phyloP scores from a whole-genome alignment of 2,113 vertebrate genomes.

The Otus sunia region DNA sequence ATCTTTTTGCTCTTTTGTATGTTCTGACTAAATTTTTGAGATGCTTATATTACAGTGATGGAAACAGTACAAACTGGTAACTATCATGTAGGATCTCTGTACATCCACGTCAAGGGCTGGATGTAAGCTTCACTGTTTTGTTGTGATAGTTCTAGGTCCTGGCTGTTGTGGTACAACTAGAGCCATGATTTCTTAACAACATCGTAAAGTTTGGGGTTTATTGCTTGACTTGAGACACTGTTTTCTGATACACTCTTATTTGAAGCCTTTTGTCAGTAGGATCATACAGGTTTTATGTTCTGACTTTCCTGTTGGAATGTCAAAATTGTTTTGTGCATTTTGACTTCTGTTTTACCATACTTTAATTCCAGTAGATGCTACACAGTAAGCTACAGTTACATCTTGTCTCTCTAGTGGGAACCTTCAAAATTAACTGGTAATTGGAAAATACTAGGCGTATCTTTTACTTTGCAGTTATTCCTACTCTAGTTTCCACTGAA shows the following conservation, averaged over 20 bases:
- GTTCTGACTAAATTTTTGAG: not conserved
- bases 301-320: not conserved
- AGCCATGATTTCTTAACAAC: not conserved
- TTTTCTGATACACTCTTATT: not conserved
- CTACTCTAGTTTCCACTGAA: not conserved
- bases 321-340: not conserved
- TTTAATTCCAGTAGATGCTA: not conserved
- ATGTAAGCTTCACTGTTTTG: not conserved
- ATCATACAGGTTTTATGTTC: not conserved
- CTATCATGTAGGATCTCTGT: fast-evolving
- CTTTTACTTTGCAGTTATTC: not conserved
- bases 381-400: not conserved
- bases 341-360: not conserved
- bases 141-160: not conserved
- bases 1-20: not conserved
- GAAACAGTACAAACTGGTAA: not conserved
- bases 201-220: not conserved
- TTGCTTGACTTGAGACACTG: not conserved
- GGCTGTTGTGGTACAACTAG: not conserved
- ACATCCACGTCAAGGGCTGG: not conserved
- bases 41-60: not conserved
- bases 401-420: not conserved
- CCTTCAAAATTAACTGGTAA: not conserved
- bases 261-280: not conserved
- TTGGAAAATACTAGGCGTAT: not conserved